Conservation (phyloP, 30 jellyfish, hydroid and myxozoan genomes). For the Aurelia aurita region DNA sequence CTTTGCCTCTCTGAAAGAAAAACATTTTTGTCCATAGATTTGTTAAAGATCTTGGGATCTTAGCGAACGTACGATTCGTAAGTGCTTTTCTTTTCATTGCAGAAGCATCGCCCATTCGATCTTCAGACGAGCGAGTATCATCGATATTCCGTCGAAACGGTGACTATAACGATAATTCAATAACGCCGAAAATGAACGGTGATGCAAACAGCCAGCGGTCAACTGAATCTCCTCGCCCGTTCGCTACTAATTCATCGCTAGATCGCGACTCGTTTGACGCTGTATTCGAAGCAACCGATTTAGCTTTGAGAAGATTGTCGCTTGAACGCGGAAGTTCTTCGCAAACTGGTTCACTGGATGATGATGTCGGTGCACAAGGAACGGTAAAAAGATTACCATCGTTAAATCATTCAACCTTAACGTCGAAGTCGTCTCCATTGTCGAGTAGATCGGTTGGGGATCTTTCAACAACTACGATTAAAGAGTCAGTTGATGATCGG, state of each 20-base stretch:
- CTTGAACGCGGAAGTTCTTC: conserved; percentile 30
- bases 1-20: too few species aligned
- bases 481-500: conserved; percentile 46
- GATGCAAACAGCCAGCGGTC: conserved; percentile 16
- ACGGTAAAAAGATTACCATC: conserved; percentile 59
- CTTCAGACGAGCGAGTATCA: conserved; percentile 46
- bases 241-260: background rate
- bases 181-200: conserved; percentile 39
- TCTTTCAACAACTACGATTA: conserved; percentile 21
- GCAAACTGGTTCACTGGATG: conserved; percentile 50
- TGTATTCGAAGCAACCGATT: conserved; percentile 28
- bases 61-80: too few species aligned
- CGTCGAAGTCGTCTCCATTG: conserved; percentile 9
- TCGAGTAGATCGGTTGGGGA: conserved; percentile 56
- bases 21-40: too few species aligned
- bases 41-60: too few species aligned
- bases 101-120: conserved; percentile 51
- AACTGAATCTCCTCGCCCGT: conserved; percentile 22
- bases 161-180: conserved; percentile 59
- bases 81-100: background rate
- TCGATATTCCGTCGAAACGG: conserved; percentile 46
- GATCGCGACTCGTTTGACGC: conserved; percentile 63
- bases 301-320: conserved; percentile 29
- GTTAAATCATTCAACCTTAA: conserved; percentile 37
- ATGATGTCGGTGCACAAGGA: conserved; percentile 53